Percentiles rank a stretch among this genome's conserved stretches.
These are phyloP conservation scores for Pseudobourletiella spinata DNA, from an alignment of 1,140 invertebrate genomes.

Conservation along the genomic window DNA sequence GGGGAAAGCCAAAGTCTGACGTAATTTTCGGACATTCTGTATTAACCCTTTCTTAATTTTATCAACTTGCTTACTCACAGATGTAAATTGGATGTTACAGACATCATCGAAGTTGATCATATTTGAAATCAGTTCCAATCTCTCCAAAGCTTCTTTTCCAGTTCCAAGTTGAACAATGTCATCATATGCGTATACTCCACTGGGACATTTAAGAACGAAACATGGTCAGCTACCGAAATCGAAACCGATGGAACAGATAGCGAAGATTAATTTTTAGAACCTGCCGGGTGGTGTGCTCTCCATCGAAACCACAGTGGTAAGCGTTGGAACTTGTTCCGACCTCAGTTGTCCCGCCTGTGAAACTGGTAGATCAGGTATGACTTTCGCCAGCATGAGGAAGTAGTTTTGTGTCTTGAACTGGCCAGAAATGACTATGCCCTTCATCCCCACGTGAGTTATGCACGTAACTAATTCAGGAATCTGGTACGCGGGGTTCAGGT, in stretches of 20 bases:
- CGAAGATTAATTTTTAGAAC: too few species aligned
- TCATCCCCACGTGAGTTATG: slow-evolving; percentile 65
- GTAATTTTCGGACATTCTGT: too few species aligned
- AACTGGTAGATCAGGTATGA: slow-evolving; percentile 37
- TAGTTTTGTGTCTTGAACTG: slow-evolving; percentile 61
- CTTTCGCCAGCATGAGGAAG: slow-evolving; percentile 52
- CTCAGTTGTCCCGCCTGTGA: slow-evolving; percentile 19
- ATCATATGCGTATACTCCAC: slow-evolving; percentile 17
- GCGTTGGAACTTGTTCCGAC: slow-evolving; percentile 3
- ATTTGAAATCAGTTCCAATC: neutral
- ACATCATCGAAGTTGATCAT: slow-evolving; percentile 30
- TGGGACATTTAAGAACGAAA: slow-evolving; percentile 9
- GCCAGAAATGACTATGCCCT: slow-evolving; percentile 59
- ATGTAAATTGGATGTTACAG: slow-evolving; percentile 35
- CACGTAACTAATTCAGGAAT: slow-evolving; percentile 66
- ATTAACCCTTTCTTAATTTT: neutral
- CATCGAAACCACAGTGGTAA: slow-evolving; percentile 28
- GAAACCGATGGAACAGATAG: too few species aligned
- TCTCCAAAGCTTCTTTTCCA: neutral
- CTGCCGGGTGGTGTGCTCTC: neutral
- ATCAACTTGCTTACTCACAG: slow-evolving; percentile 17
- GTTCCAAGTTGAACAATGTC: slow-evolving; percentile 15
- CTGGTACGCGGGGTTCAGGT: slow-evolving; percentile 76
- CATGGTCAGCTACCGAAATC: too few species aligned
- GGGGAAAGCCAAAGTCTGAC: too few species aligned